Conservation (phyloP, 2,113 vertebrate genomes). For the Aptenodytes forsteri region DNA sequence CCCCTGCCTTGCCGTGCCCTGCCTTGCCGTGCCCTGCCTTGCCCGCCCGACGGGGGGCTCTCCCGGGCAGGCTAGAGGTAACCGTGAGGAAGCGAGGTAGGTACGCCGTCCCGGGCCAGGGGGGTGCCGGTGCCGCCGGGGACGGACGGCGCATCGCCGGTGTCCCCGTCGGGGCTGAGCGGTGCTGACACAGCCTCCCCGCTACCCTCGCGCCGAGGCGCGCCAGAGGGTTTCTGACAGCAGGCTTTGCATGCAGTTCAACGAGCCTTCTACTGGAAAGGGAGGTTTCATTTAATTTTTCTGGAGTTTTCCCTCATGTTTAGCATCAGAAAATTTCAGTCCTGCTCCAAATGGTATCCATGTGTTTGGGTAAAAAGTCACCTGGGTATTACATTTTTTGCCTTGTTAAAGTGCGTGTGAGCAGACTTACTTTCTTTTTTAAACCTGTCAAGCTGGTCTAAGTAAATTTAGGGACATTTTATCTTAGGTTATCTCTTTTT, state of each 20-base stretch:
- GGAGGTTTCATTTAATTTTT: background rate
- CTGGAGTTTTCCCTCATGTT: background rate
- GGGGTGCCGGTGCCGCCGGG: background rate
- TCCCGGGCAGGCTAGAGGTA: background rate
- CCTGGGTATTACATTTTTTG: background rate
- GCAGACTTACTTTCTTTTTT: background rate
- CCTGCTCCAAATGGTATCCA: background rate
- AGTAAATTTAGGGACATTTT: slow-evolving; percentile 61
- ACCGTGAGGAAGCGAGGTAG: background rate
- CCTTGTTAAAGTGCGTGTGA: background rate
- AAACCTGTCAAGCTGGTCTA: slow-evolving; percentile 34
- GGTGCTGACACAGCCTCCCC: background rate
- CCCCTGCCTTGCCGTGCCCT: background rate
- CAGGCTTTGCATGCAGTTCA: background rate
- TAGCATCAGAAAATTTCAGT: background rate
- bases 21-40: background rate
- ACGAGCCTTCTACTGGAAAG: background rate
- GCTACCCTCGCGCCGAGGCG: background rate
- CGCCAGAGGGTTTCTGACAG: background rate
- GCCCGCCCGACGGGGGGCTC: background rate
- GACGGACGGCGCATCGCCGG: background rate
- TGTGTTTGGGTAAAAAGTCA: slow-evolving; percentile 30
- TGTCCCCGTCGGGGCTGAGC: background rate
- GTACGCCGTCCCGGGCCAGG: background rate
- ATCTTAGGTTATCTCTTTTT: slow-evolving; percentile 68